Evolutionary conservation across 2,888 invertebrate species (phyloP).

Genomic region (Amaurobius ferox): DNA sequence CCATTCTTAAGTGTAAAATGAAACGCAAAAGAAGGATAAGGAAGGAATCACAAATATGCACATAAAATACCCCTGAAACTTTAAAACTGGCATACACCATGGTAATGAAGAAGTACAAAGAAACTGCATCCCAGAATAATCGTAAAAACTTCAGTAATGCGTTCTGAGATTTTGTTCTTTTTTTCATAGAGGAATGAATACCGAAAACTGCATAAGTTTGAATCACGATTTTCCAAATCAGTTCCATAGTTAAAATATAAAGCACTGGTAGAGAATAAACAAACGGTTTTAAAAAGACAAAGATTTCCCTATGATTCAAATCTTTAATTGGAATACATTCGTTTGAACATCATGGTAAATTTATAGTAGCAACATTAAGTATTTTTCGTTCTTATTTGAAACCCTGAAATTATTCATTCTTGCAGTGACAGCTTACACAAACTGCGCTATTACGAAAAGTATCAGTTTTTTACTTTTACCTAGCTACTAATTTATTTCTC

Average conservation of each 20-base stretch:
- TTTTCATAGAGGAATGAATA: not conserved
- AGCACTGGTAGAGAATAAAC: not conserved
- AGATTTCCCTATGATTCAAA: no score
- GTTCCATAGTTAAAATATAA: not conserved
- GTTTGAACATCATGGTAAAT: no score
- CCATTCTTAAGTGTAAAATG: not conserved
- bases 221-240: not conserved
- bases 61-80: not conserved
- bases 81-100: not conserved
- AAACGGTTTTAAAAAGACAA: no score
- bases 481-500: no score
- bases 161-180: not conserved
- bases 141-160: no score
- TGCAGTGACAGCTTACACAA: no score
- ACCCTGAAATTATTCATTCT: no score
- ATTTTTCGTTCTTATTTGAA: no score
- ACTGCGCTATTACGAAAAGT: no score
- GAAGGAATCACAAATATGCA: conserved; percentile 8
- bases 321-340: no score
- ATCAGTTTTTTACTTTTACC: no score
- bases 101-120: not conserved
- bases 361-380: no score
- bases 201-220: not conserved
- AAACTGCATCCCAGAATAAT: not conserved
- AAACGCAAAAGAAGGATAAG: not conserved